Percentiles rank a stretch among this genome's conserved stretches.
Evolutionary conservation across 1,140 invertebrate species (phyloP).

Genomic region (Sogatella furcifera): DNA sequence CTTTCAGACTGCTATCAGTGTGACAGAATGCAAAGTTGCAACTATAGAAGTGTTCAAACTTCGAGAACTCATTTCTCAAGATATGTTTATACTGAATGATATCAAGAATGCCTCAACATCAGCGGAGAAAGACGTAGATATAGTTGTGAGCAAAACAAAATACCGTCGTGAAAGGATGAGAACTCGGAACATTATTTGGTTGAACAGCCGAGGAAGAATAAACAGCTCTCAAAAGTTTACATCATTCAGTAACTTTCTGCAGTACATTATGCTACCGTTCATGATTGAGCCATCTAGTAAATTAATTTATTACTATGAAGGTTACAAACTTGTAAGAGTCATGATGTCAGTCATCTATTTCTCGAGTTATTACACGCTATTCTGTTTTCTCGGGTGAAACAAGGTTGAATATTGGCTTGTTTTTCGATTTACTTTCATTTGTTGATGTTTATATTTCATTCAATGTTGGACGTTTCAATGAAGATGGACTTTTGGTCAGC

Average conservation of each 20-base stretch:
- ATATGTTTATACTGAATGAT: not conserved
- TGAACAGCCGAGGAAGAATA: too few species aligned
- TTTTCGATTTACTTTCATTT: not conserved
- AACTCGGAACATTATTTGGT: too few species aligned
- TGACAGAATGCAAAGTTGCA: not conserved
- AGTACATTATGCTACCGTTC: too few species aligned
- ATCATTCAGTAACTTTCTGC: too few species aligned
- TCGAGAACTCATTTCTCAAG: not conserved
- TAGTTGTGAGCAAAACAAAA: not conserved
- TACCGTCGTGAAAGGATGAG: not conserved
- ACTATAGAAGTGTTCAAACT: not conserved
- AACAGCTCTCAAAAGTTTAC: too few species aligned
- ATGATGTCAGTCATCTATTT: too few species aligned
- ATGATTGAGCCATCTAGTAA: too few species aligned
- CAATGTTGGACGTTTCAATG: not conserved
- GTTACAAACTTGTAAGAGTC: too few species aligned
- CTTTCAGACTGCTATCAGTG: not conserved
- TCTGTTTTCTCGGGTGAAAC: too few species aligned
- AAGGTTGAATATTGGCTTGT: too few species aligned
- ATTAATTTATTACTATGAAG: too few species aligned
- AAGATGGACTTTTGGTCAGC: not conserved
- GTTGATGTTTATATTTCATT: not conserved
- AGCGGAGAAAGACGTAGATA: not conserved
- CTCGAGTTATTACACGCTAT: too few species aligned
- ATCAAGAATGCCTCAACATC: not conserved